Percentiles rank a stretch among this genome's conserved stretches.
phyloP scores from a whole-genome alignment of 2,113 vertebrate species.

The Lutjanus erythropterus region DNA sequence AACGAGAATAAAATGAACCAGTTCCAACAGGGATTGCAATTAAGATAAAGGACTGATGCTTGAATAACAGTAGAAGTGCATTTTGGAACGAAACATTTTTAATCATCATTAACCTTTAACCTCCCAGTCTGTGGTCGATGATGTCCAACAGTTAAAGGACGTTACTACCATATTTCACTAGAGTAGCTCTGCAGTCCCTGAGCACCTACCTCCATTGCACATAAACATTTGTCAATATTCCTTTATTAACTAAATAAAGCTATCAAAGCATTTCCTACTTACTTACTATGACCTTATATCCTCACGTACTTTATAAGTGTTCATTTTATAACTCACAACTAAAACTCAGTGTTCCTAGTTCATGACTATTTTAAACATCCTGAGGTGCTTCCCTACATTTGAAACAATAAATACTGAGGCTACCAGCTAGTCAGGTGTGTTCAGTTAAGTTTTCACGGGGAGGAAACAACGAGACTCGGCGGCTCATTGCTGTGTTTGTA shows the following conservation, averaged over 20 bases:
- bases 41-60: not conserved
- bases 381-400: slow-evolving; percentile 63
- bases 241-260: slow-evolving; percentile 76
- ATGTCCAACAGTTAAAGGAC: slow-evolving; percentile 48
- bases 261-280: slow-evolving; percentile 60
- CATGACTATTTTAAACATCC: slow-evolving; percentile 57
- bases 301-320: slow-evolving; percentile 29
- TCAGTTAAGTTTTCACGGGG: slow-evolving; percentile 35
- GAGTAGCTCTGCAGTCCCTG: slow-evolving; percentile 77
- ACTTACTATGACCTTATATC: slow-evolving; percentile 28
- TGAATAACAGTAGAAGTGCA: not conserved
- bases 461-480: slow-evolving; percentile 39
- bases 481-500: slow-evolving; percentile 49
- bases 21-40: not conserved
- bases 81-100: slow-evolving; percentile 54
- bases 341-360: slow-evolving; percentile 35
- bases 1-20: slow-evolving; percentile 2
- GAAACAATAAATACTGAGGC: slow-evolving; percentile 52
- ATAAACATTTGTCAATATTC: slow-evolving; percentile 47
- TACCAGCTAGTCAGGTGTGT: slow-evolving; percentile 53
- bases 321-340: slow-evolving; percentile 31
- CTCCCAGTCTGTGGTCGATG: slow-evolving; percentile 29
- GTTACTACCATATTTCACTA: slow-evolving; percentile 25
- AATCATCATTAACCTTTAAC: slow-evolving; percentile 50
- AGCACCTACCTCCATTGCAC: slow-evolving; percentile 80